Evolutionary conservation across 2,113 vertebrate genomes (phyloP), one percentile per base, ranked within the genome.

Genomic region (Apeltes quadracus): DNA sequence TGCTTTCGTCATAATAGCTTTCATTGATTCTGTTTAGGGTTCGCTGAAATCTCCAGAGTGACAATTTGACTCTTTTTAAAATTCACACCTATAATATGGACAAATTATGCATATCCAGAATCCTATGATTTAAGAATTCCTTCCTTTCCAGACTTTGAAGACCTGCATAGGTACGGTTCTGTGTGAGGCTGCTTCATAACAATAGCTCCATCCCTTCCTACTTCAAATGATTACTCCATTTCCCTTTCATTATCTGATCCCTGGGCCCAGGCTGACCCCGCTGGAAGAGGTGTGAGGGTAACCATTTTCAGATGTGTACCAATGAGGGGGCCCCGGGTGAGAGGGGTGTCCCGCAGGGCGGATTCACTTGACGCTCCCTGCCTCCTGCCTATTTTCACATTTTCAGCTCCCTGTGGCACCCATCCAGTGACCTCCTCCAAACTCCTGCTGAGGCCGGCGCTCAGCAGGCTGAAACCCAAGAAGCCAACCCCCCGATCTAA

Each of bases 271-370:
- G 56, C 64, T 87, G 88, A 92, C 91, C 92, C 84, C 69, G 74
- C 78, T 69, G 76, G 61, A 74, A 82, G 81, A 92, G 89, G 90
- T 92, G 90, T 87, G 88, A 91, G 90, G 75, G 81, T 92, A 94
- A 94, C 76, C 53, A 74, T 73, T 92, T 89, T 91, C 92, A 94
- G 88, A 93, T 94, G 93, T 92, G 90, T 34, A 50, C 51, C 76
- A 76, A 44, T 71, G 83, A 88, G 54, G 59, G 80, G 70, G 77
- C 67, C 77, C 56, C 10, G 20, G 78, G 82, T 41, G 70, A 81
- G 76, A 70, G 69, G 48, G 41, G 72, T 12, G 69, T 84, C 82
- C 84, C 65, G 82, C 88, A 82, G 83, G 68, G 83, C 61, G 10
- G n/a, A 67, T 70, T 84, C 81, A 85, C 82, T 84, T 82, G 76